Conservation (phyloP, 2,797 vertebrate species). For the Coranthus polyacanthus region DNA sequence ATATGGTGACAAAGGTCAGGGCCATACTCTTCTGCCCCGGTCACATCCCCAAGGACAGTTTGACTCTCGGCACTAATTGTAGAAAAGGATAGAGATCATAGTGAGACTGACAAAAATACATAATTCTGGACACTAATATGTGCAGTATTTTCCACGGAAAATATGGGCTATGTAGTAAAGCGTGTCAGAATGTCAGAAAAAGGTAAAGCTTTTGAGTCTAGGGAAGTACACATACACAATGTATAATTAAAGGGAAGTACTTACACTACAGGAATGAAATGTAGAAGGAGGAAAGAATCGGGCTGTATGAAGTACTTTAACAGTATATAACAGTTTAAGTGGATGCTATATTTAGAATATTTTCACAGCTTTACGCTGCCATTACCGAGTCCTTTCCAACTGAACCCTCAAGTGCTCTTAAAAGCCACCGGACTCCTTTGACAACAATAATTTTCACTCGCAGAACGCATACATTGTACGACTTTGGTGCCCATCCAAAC, state of each 20-base stretch:
- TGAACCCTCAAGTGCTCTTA: too few species aligned
- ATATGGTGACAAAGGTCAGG: constrained; percentile 64
- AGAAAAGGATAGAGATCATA: constrained; percentile 29
- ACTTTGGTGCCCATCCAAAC: too few species aligned
- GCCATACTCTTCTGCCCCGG: constrained; percentile 28
- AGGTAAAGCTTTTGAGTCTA: constrained; percentile 8
- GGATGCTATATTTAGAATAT: too few species aligned
- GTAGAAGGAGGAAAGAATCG: too few species aligned
- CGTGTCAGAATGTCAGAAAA: constrained; percentile 30
- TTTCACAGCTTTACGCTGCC: too few species aligned
- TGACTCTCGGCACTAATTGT: constrained; percentile 25
- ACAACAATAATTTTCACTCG: too few species aligned
- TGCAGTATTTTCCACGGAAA: background rate
- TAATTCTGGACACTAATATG: constrained; percentile 10
- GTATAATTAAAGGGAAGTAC: background rate
- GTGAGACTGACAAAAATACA: constrained; percentile 14
- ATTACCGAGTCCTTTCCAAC: too few species aligned
- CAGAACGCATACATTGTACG: too few species aligned
- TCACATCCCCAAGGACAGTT: constrained; percentile 48
- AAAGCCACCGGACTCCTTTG: too few species aligned
- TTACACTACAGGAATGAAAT: too few species aligned
- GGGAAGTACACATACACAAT: constrained; percentile 2
- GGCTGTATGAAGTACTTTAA: too few species aligned
- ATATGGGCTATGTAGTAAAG: constrained; percentile 3
- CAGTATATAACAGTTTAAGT: too few species aligned